Evolutionary conservation across 1,140 invertebrate genomes (phyloP).

Genomic region (Trachelipus rathkii): DNA sequence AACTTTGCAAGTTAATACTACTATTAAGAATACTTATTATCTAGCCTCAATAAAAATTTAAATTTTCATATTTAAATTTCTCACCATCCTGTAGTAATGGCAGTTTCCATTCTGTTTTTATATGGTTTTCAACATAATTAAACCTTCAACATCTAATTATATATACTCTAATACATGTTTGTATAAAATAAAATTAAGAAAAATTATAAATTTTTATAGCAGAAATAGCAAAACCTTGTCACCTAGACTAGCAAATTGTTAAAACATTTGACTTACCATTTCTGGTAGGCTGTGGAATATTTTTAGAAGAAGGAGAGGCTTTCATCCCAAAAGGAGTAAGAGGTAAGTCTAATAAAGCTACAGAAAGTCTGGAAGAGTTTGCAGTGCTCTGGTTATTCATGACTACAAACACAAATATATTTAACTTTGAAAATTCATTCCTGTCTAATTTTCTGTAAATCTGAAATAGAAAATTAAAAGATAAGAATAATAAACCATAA

Average conservation of each 20-base stretch:
- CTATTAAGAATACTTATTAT: no score
- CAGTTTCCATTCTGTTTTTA: neutral
- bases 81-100: neutral
- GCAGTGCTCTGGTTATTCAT: neutral
- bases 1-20: no score
- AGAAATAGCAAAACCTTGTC: neutral
- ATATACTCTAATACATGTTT: no score
- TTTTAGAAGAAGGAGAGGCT: neutral
- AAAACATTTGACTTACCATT: neutral
- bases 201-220: neutral
- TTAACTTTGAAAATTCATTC: no score
- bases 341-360: slow-evolving; percentile 36
- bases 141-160: no score
- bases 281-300: neutral
- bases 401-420: no score
- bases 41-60: neutral
- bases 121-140: neutral
- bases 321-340: slow-evolving; percentile 42
- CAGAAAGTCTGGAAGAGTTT: slow-evolving; percentile 34
- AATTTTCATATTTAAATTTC: no score
- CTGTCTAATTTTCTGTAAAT: no score
- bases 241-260: neutral
- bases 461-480: no score
- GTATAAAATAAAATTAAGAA: no score
- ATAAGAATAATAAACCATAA: no score